A percentile compares a stretch with the other conserved stretches of the same genome.
Evolutionary conservation across 2,113 vertebrate genomes (phyloP).

Genomic region (Carettochelys insculpta): DNA sequence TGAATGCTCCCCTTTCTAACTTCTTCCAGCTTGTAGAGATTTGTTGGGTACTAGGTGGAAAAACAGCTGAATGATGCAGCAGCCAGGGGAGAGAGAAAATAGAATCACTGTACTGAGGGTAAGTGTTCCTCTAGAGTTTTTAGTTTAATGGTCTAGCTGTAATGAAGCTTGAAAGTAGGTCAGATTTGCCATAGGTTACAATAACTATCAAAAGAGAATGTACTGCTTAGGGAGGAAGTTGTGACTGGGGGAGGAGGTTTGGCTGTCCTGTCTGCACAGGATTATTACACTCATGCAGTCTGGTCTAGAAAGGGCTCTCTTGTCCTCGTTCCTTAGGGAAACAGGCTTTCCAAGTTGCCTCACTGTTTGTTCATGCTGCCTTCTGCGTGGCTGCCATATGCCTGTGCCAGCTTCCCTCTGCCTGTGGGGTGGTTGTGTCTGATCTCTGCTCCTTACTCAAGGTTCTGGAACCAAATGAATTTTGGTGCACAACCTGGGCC

Average conservation of each 20-base stretch:
- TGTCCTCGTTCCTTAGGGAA: neutral
- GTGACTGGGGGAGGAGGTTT: neutral
- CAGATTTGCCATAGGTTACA: neutral
- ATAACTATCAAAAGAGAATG: neutral
- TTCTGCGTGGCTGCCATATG: accelerated
- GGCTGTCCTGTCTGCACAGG: neutral
- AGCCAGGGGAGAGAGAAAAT: neutral
- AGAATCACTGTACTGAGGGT: neutral
- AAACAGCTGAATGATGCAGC: neutral
- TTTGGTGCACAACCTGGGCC: neutral
- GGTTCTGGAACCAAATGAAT: neutral
- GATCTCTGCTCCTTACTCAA: neutral
- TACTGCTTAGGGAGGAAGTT: neutral
- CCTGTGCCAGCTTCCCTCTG: neutral
- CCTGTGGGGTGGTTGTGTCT: accelerated
- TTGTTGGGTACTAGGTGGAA: neutral
- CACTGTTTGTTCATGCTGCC: neutral
- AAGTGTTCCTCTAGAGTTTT: neutral
- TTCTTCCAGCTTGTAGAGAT: neutral
- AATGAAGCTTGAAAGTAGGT: slow-evolving; percentile 2
- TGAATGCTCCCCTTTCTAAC: neutral
- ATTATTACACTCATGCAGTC: neutral
- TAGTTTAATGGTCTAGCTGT: accelerated
- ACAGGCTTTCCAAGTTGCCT: neutral
- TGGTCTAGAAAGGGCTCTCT: neutral